Percentiles rank a stretch among this genome's conserved stretches.
Conservation (phyloP, 2,113 vertebrate species). For the Charina bottae region DNA sequence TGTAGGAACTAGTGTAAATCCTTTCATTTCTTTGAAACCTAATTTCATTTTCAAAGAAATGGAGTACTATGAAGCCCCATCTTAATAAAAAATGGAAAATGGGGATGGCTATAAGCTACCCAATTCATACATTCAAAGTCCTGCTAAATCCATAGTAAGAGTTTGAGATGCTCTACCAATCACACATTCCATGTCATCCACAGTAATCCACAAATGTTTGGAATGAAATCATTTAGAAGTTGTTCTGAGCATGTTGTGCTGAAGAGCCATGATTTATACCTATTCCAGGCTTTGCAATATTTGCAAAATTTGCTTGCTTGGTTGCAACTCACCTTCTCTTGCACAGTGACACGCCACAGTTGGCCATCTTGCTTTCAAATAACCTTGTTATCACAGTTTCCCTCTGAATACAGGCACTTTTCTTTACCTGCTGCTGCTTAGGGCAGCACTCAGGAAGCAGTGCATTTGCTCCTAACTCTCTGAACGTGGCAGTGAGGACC, state of each 20-base stretch:
- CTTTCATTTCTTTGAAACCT: neutral
- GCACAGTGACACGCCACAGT: neutral
- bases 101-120: neutral
- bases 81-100: neutral
- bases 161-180: neutral
- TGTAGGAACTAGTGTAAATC: neutral
- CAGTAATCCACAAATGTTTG: neutral
- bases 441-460: neutral
- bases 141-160: neutral
- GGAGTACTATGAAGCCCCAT: neutral
- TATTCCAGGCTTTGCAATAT: neutral
- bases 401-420: neutral
- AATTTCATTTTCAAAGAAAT: neutral
- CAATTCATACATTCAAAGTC: neutral
- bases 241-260: neutral
- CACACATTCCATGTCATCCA: neutral
- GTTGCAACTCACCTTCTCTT: neutral
- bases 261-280: neutral
- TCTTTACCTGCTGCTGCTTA: neutral
- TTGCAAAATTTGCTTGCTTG: neutral
- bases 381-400: neutral
- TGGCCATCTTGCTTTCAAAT: neutral
- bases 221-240: neutral
- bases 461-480: neutral
- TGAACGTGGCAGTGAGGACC: slow-evolving; percentile 4